Conservation (phyloP, 2,113 vertebrate species). For the Prunella fulvescens region DNA sequence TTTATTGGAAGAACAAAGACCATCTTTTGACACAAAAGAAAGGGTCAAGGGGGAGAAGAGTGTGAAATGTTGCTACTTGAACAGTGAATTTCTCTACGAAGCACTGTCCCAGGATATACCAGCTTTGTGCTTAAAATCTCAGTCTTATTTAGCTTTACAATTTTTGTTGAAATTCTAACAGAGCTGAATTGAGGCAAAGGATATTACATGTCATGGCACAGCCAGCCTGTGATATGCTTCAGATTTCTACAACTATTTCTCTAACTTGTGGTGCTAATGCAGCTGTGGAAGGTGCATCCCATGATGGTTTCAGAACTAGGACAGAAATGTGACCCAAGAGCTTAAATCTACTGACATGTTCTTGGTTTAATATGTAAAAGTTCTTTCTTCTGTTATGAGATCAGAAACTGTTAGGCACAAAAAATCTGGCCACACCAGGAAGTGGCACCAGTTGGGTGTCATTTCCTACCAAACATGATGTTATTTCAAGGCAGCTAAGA, state of each 20-base stretch:
- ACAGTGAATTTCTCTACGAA: neutral
- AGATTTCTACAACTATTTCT: neutral
- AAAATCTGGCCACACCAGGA: neutral
- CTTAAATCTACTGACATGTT: neutral
- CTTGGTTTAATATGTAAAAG: neutral
- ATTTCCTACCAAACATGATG: neutral
- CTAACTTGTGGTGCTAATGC: neutral
- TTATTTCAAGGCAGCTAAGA: neutral
- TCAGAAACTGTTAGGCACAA: neutral
- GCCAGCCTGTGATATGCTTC: neutral
- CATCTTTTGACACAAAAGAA: neutral
- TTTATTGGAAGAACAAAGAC: neutral
- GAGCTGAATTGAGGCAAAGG: neutral
- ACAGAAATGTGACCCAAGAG: neutral
- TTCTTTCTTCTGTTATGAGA: neutral
- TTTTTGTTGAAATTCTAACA: neutral
- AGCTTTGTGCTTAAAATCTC: neutral
- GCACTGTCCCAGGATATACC: neutral
- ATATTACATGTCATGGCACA: neutral
- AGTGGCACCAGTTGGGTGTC: fast-evolving
- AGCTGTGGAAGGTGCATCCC: neutral
- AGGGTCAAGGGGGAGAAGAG: neutral
- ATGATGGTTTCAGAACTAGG: neutral
- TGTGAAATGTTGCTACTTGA: neutral
- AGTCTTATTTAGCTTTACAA: neutral